Base-by-base conservation (phyloP, 2,888 invertebrate species). In the Leptura quadrifasciata region DNA sequence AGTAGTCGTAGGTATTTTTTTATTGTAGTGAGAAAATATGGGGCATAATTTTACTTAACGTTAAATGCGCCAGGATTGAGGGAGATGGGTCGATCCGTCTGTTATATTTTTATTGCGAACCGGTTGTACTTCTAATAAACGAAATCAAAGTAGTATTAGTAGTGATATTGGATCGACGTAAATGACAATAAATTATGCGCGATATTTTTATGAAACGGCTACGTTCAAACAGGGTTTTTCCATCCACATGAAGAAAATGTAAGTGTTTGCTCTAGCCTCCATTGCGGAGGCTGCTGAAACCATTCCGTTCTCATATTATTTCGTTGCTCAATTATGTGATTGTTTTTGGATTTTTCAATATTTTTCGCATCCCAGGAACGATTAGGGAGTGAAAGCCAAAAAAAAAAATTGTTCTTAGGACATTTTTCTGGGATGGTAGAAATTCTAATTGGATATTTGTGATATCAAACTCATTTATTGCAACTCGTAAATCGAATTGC, bases 1-100 rank as follows among this genome's bases (percentile, higher is more conserved):
- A 72, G 73, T 78, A 76, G 76, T 18, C 21, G 24, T 76, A 75
- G 73, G 57, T 39, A 55, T 21, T 35, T 24, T 69, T 69, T 57
- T 24, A 35, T 31, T 18, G 39, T 69, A 69, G 47, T 52, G 69
- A 68, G 58, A 35, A 69, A 69, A 69, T 69, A 69, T 69, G 58
- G 58, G 39, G 69, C 69, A 69, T 69, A 69, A 69, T 69, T 58
- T 31, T 69, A 58, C 69, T 58, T 39, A 58, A 21, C 12, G 10
- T 12, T 39, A 64, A 47, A 64, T 20, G 2, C 15, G 52, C 15
- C 21, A 12, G n/a, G n/a, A 15, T 12, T 64, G 12, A 57, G 57
- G 57, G 47, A 31, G 6, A 47, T n/a, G 47, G 57, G 57, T 21
- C 57, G 9, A 57, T 20, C 8, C 18, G 57, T 21, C 21, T 9